Conservation (phyloP, 64 coral and sea anemone genomes). For the Stichodactyla mertensii region DNA sequence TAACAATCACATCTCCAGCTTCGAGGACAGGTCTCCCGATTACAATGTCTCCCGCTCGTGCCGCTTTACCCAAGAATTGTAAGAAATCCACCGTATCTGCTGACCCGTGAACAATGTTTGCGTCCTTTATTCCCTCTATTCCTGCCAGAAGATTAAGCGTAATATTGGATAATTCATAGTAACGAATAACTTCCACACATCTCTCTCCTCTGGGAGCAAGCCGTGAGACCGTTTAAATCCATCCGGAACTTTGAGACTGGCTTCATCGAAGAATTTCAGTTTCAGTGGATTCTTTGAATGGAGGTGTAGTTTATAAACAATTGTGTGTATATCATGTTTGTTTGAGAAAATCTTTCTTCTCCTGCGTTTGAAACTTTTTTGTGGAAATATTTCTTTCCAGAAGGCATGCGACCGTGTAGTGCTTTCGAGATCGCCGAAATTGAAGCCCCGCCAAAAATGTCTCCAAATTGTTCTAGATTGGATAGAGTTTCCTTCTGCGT, state of each 20-base stretch:
- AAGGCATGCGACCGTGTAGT: not conserved
- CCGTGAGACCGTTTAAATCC: not conserved
- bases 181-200: slow-evolving; percentile 13
- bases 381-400: not conserved
- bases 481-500: not conserved
- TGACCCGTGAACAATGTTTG: slow-evolving; percentile 20
- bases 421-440: not conserved
- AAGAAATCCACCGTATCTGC: slow-evolving; percentile 20
- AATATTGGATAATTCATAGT: slow-evolving; percentile 19
- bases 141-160: slow-evolving; percentile 8
- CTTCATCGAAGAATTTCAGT: slow-evolving; percentile 9
- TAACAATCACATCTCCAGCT: too few relatives aligned
- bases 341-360: slow-evolving; percentile 7
- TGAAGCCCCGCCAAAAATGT: slow-evolving; percentile 19
- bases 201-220: slow-evolving; percentile 1
- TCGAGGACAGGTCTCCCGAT: not conserved
- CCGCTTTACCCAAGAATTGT: slow-evolving; percentile 6
- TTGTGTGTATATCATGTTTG: slow-evolving; percentile 3
- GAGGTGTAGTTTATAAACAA: not conserved
- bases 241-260: not conserved
- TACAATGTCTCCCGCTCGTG: slow-evolving; percentile 30
- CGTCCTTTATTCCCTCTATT: slow-evolving; percentile 23
- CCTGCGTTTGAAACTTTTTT: not conserved
- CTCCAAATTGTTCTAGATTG: slow-evolving; percentile 9
- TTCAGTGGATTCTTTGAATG: too few relatives aligned